Conservation (phyloP, 2,797 vertebrate species). For the Mergus octosetaceus region DNA sequence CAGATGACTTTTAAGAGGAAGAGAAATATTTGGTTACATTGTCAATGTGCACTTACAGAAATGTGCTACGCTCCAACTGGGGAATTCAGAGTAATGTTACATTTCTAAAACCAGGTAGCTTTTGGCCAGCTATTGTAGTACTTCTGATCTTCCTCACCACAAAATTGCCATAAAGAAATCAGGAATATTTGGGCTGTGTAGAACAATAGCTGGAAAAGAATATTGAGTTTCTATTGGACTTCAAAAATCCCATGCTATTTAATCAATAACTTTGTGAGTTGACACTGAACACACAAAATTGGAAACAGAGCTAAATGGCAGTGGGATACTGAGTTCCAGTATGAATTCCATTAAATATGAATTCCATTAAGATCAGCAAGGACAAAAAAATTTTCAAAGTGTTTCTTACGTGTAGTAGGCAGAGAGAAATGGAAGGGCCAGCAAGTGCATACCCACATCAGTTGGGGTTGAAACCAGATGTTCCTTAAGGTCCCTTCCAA, state of each 20-base stretch:
- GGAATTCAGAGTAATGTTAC: neutral
- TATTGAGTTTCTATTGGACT: neutral
- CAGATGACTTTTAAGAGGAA: neutral
- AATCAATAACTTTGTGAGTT: neutral
- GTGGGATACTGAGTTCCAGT: neutral
- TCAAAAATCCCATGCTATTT: neutral
- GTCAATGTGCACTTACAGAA: neutral
- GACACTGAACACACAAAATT: rapidly evolving
- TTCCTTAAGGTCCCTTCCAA: neutral
- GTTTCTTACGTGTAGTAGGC: neutral
- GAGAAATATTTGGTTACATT: neutral
- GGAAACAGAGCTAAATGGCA: neutral
- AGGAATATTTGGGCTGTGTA: neutral
- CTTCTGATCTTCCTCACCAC: neutral
- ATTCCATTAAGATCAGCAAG: neutral
- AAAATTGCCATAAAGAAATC: neutral
- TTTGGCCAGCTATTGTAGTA: neutral
- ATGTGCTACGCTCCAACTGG: neutral
- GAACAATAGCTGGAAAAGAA: neutral
- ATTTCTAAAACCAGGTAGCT: neutral
- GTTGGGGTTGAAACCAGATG: neutral
- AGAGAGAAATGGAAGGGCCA: neutral
- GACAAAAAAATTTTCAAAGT: neutral
- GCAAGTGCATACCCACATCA: neutral
- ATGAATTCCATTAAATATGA: neutral